Percentiles rank a stretch among this genome's conserved stretches.
phyloP scores from a whole-genome alignment of 2,888 invertebrate genomes.

The Drosophila paracracens region DNA sequence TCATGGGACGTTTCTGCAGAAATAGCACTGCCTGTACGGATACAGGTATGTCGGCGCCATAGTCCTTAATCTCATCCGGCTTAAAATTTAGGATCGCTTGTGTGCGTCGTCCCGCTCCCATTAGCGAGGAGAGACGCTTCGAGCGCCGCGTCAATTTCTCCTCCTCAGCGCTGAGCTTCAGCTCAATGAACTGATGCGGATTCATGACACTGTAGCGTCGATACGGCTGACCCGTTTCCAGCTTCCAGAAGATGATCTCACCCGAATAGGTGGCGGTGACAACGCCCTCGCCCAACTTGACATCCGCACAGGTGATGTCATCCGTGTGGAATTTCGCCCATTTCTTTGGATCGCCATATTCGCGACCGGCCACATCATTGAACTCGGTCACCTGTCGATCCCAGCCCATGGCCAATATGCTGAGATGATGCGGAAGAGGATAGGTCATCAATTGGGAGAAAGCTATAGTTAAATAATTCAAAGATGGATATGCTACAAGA shows the following conservation, averaged over 20 bases:
- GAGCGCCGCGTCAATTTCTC: slow-evolving; percentile 40
- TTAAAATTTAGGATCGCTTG: background rate
- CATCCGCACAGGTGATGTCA: slow-evolving; percentile 90
- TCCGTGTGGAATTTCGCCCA: slow-evolving; percentile 91
- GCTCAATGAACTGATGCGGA: slow-evolving; percentile 83
- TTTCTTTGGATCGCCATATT: slow-evolving; percentile 87
- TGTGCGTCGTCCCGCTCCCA: background rate
- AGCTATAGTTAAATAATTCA: background rate
- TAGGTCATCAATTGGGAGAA: background rate
- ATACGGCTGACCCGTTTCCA: slow-evolving; percentile 92
- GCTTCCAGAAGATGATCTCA: slow-evolving; percentile 92
- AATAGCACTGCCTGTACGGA: slow-evolving; percentile 90
- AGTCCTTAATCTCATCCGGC: slow-evolving; percentile 43
- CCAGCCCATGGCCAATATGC: slow-evolving; percentile 93
- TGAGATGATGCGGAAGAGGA: slow-evolving; percentile 45
- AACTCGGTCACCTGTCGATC: slow-evolving; percentile 90
- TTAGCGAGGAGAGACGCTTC: slow-evolving; percentile 37
- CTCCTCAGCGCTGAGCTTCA: slow-evolving; percentile 62
- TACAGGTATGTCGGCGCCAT: slow-evolving; percentile 84
- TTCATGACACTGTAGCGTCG: slow-evolving; percentile 84
- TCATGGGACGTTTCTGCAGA: slow-evolving; percentile 87
- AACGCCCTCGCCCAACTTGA: slow-evolving; percentile 88
- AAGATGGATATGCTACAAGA: background rate
- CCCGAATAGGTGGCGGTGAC: slow-evolving; percentile 92
- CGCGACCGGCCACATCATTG: slow-evolving; percentile 86